These are phyloP conservation scores for Galaxea fascicularis DNA, from an alignment of 92 coral and sea anemone species.

Conservation along the genomic window DNA sequence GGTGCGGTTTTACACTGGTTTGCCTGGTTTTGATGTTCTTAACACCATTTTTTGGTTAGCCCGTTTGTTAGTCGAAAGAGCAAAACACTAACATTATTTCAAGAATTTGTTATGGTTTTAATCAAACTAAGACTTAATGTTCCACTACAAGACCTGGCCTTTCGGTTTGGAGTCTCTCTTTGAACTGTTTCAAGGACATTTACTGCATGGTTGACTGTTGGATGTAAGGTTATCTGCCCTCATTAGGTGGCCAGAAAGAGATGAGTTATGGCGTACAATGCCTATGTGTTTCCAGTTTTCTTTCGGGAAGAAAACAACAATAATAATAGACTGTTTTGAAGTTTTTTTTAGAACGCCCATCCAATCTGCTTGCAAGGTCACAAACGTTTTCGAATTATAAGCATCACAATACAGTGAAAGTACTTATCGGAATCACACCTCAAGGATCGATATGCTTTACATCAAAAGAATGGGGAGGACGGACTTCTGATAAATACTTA, in stretches of 20 bases:
- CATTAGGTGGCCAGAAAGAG: slow-evolving; percentile 60
- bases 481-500: slow-evolving; percentile 25
- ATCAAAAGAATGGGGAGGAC: slow-evolving; percentile 30
- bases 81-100: no score
- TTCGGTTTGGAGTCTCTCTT: slow-evolving; percentile 42
- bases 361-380: slow-evolving; percentile 57
- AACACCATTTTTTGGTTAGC: slow-evolving; percentile 3
- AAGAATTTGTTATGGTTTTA: no score
- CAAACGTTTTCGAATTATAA: slow-evolving; percentile 53
- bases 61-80: background rate
- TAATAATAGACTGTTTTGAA: slow-evolving; percentile 65
- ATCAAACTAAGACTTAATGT: no score
- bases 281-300: slow-evolving; percentile 52
- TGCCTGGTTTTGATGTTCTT: slow-evolving; percentile 36
- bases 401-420: slow-evolving; percentile 62
- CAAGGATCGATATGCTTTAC: slow-evolving; percentile 26
- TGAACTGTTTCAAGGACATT: slow-evolving; percentile 40
- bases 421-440: slow-evolving; percentile 64
- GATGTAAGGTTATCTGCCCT: slow-evolving; percentile 32
- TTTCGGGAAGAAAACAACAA: slow-evolving; percentile 54
- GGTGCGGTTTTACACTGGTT: slow-evolving; percentile 33
- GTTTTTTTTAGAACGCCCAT: slow-evolving; percentile 54
- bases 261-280: slow-evolving; percentile 65
- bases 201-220: slow-evolving; percentile 49
- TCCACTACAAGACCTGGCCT: slow-evolving; percentile 43